A percentile compares a stretch with the other conserved stretches of the same genome.
Conservation (phyloP, 2,113 vertebrate genomes). For the Silurus glanis region DNA sequence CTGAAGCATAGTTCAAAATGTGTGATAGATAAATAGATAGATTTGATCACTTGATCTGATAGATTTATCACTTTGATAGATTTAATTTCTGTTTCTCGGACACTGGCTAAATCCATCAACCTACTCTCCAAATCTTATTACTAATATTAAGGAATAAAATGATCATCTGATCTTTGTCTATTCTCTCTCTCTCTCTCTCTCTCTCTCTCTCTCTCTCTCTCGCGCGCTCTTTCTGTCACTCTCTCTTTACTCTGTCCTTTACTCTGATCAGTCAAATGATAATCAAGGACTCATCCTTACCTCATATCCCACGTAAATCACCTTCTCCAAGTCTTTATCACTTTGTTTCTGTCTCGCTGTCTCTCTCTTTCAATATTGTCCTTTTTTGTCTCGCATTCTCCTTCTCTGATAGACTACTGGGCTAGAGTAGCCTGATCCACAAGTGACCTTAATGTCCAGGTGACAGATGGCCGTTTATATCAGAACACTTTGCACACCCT, state of each 20-base stretch:
- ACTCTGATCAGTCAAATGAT: conserved; percentile 35
- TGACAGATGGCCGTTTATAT: conserved; percentile 61
- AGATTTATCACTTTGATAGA: not conserved
- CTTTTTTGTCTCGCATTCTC: conserved; percentile 46
- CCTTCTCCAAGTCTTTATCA: conserved; percentile 20
- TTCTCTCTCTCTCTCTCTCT: conserved; percentile 43
- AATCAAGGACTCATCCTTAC: conserved; percentile 40
- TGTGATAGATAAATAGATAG: not conserved
- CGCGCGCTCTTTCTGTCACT: conserved; percentile 14
- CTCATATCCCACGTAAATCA: conserved; percentile 37
- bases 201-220: conserved; percentile 26
- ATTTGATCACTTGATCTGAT: too few species aligned
- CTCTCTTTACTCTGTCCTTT: not conserved
- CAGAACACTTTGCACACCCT: not conserved
- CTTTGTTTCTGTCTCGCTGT: not conserved
- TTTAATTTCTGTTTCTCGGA: conserved; percentile 4
- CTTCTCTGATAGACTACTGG: conserved; percentile 39
- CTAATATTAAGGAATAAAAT: conserved; percentile 1
- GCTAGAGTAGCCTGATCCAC: conserved; percentile 43
- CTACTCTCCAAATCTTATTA: not conserved
- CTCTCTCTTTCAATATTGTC: conserved; percentile 34
- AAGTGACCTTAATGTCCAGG: conserved; percentile 66
- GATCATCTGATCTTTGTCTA: not conserved
- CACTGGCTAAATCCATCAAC: not conserved
- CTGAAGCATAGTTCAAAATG: not conserved